Base-by-base conservation (phyloP, 2,113 vertebrate species). In the Elgaria multicarinata region DNA sequence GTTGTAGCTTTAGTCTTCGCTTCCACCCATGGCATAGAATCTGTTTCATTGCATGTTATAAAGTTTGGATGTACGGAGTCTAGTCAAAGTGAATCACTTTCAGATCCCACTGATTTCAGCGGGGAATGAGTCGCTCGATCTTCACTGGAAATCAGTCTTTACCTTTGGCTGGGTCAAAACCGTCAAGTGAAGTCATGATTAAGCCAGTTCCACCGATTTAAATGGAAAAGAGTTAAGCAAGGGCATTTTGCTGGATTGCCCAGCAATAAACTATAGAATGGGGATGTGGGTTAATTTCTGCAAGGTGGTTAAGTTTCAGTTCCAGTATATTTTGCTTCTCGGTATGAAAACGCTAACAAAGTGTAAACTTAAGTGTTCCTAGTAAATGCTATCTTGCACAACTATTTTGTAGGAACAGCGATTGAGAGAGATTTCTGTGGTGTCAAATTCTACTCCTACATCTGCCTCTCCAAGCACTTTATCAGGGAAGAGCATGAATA, bases 401-500 rank as follows among this genome's bases (percentile, higher is more conserved):
- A 62, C 39, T 90, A 10, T 46, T 69, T 92, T 91, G 72, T 96
- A 98, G 98, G 98, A 98, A 75, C 98, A 98, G 64, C 96, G 97
- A 92, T 96, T 98, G 76, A 98, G 98, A 96, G 98, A 98, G 94
- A 97, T 98, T 46, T 97, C 98, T 90, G 97, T 98, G 91, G 96
- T 96, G 74, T 83, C 98, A 97, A 97, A 98, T 97, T 93, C 98
- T 22, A 94, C 95, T 90, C 94, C 96, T 44, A 95, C 98, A 78
- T 98, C 97, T 71, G 97, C 96, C 83, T 99, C 98, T 28, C 98
- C 98, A 92, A 98, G 98, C 95, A 96, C 97, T 94, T 98, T 98
- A 95, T 98, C 98, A 85, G 98, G 98, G 95, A 98, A 98, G 94
- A 99, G 98, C 91, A 97, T 97, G 94, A 96, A 95, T 85, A 98